Evolutionary conservation across 2,113 vertebrate genomes (phyloP).

Genomic region (Alouatta palliata): DNA sequence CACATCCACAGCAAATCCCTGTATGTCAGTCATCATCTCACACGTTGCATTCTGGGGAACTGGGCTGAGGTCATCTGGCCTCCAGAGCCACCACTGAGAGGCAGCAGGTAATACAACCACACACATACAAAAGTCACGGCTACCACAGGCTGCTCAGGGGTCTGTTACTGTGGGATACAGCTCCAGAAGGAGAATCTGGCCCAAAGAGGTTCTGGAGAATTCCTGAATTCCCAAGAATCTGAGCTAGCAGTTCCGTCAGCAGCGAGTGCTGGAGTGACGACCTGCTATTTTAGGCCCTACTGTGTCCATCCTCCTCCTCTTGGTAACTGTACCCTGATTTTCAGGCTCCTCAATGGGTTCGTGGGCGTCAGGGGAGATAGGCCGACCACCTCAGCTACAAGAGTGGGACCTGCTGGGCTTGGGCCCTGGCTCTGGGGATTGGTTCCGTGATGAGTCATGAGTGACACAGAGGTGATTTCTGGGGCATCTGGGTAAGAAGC

Average conservation of each 20-base stretch:
- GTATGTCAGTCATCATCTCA: neutral
- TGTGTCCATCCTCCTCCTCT: neutral
- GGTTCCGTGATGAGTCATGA: too few species aligned
- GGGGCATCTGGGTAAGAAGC: neutral
- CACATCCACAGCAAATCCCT: neutral
- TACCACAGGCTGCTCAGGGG: neutral
- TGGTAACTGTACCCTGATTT: neutral
- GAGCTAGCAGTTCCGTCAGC: neutral
- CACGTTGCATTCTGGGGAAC: neutral
- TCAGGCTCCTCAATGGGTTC: neutral
- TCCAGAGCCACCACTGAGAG: too few species aligned
- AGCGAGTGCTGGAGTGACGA: neutral
- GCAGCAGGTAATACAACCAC: too few species aligned
- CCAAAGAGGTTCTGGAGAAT: neutral
- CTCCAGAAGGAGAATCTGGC: neutral
- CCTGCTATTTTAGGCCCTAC: neutral
- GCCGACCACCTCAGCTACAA: neutral
- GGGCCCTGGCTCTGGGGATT: neutral
- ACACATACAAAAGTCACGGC: too few species aligned
- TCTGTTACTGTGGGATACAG: neutral
- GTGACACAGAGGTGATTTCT: neutral
- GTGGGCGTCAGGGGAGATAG: neutral
- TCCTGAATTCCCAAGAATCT: neutral
- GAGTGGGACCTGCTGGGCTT: too few species aligned
- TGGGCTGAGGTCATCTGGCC: too few species aligned